Percentiles rank a stretch among this genome's conserved stretches.
phyloP scores from a whole-genome alignment of 2,113 vertebrate genomes.

The Orthonyx spaldingii region DNA sequence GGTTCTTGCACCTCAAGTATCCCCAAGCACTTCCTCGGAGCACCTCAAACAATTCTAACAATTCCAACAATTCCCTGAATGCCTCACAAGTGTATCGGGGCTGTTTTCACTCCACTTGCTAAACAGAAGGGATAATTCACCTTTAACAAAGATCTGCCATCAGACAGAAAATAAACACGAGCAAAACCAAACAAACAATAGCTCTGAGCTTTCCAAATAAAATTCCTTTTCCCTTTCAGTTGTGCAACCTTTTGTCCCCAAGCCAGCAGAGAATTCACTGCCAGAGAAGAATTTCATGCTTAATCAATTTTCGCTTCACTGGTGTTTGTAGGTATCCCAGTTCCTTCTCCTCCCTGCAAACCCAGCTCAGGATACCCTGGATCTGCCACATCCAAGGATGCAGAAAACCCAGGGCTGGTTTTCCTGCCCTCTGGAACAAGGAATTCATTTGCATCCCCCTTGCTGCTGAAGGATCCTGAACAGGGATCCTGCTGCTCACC shows the following conservation, averaged over 20 bases:
- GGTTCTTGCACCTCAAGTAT: neutral
- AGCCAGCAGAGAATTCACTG: neutral
- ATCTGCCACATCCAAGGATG: neutral
- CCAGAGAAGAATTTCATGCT: constrained; percentile 3
- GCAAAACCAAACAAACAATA: constrained; percentile 1
- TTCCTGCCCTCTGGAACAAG: neutral
- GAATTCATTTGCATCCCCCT: neutral
- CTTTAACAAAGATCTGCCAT: neutral
- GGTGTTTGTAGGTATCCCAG: neutral
- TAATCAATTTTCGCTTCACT: neutral
- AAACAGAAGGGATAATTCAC: neutral
- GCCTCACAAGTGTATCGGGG: neutral
- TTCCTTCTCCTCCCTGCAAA: neutral
- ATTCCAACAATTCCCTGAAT: neutral
- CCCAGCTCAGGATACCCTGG: neutral
- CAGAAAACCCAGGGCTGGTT: neutral
- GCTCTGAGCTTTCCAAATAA: neutral
- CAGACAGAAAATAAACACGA: constrained; percentile 26
- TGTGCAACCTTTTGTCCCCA: neutral
- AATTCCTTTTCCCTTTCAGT: neutral
- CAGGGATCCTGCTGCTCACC: neutral
- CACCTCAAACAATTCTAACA: neutral
- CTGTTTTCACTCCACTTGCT: neutral
- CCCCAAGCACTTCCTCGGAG: neutral
- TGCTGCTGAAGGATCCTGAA: neutral